Conservation (phyloP, 2,888 invertebrate species). For the Pyrochroa serraticornis region DNA sequence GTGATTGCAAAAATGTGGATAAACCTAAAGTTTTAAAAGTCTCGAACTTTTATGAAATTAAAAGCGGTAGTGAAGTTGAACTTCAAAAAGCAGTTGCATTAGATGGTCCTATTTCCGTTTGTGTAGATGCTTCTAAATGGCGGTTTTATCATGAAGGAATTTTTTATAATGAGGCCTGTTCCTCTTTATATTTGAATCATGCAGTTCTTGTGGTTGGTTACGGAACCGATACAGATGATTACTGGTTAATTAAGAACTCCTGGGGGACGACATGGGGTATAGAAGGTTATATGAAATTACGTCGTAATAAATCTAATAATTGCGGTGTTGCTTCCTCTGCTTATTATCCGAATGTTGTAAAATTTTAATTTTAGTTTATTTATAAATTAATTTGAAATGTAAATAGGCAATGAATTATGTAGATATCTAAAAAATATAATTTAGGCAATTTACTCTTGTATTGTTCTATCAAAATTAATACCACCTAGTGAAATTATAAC, state of each 20-base stretch:
- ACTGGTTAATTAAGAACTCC: conserved; percentile 72
- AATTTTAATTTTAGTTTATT: conserved; percentile 49
- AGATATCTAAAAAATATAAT: no score
- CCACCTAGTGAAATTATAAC: no score
- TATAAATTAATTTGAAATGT: not conserved
- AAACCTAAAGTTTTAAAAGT: not conserved
- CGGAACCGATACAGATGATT: conserved; percentile 67
- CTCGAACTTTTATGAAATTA: not conserved
- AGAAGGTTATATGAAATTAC: conserved; percentile 40
- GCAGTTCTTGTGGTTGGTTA: conserved; percentile 81
- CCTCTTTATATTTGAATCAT: conserved; percentile 72
- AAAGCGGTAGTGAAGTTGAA: not conserved
- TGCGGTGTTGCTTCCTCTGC: conserved; percentile 81
- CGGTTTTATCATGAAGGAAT: conserved; percentile 81
- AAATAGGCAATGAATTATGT: no score
- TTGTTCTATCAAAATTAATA: no score
- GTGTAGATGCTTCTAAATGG: conserved; percentile 82
- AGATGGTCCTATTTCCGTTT: conserved; percentile 81
- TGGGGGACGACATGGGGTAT: conserved; percentile 58
- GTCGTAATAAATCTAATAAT: conserved; percentile 62
- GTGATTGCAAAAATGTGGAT: conserved; percentile 17
- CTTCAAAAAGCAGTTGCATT: conserved; percentile 66
- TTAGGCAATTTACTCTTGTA: no score
- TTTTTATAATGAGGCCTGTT: conserved; percentile 78
- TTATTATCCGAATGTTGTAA: no score